phyloP scores from a whole-genome alignment of 1,140 invertebrate genomes.

The Armadillidium nasatum region DNA sequence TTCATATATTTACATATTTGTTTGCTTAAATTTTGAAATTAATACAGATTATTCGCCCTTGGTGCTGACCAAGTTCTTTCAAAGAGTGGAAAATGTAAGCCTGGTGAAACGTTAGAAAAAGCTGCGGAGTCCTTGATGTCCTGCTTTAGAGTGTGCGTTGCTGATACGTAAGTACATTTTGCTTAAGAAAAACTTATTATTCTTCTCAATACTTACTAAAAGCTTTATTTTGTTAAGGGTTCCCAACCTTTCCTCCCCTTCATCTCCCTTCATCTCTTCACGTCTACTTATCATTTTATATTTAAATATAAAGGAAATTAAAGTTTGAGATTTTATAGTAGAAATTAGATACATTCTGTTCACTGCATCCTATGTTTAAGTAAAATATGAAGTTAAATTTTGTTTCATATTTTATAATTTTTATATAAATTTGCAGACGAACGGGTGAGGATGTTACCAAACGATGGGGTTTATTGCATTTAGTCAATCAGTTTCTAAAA shows the following conservation, averaged over 20 bases:
- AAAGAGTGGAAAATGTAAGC: conserved; percentile 53
- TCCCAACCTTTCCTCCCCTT: no score
- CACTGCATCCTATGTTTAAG: background rate
- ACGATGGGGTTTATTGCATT: conserved; percentile 85
- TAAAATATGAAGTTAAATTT: background rate
- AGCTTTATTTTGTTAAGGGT: no score
- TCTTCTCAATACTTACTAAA: no score
- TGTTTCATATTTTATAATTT: conserved; percentile 50
- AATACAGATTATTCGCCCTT: conserved; percentile 44
- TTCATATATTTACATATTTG: no score
- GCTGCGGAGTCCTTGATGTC: conserved; percentile 89
- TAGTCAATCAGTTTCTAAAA: conserved; percentile 96
- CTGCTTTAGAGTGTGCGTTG: conserved; percentile 91
- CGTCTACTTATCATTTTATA: background rate
- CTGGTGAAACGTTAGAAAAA: conserved; percentile 80
- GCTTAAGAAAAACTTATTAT: background rate
- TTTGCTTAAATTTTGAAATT: no score
- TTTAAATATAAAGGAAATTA: background rate
- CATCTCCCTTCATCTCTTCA: no score
- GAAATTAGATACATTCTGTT: background rate
- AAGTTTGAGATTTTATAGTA: background rate
- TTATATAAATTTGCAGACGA: conserved; percentile 39
- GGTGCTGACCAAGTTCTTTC: conserved; percentile 50
- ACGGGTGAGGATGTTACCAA: conserved; percentile 41
- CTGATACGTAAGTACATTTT: conserved; percentile 75